Percentiles rank a stretch among this genome's conserved stretches.
These are phyloP conservation scores for Dynastes grantii DNA, from an alignment of 2,888 invertebrate species.

Conservation along the genomic window DNA sequence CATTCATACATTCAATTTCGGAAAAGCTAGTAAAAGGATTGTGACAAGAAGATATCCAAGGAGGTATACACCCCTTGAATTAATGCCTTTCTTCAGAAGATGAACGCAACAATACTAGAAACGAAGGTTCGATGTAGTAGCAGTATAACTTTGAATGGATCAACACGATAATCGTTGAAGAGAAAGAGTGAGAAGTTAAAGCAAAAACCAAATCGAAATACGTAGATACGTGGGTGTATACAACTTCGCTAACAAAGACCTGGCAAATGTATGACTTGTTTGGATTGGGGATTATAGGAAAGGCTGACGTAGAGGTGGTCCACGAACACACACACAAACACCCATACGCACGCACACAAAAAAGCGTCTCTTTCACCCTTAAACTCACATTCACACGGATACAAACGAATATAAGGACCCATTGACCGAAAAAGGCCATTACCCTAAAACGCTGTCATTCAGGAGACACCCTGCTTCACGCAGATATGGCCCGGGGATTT, in stretches of 20 bases:
- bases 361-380: constrained; percentile 4
- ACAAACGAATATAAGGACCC: constrained; percentile 47
- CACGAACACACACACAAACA: constrained; percentile 28
- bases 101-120: constrained; percentile 1
- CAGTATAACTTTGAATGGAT: constrained; percentile 40
- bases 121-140: constrained; percentile 3
- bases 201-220: constrained; percentile 38
- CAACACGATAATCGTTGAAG: constrained; percentile 25
- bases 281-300: constrained; percentile 59
- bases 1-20: too few species aligned
- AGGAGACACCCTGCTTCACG: constrained; percentile 54
- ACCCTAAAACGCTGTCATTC: constrained; percentile 58
- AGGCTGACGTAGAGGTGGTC: constrained; percentile 58
- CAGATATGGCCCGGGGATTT: constrained; percentile 54
- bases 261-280: constrained; percentile 56
- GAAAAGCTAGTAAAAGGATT: too few species aligned
- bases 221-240: constrained; percentile 52
- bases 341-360: constrained; percentile 13
- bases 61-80: neutral
- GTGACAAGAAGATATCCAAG: too few species aligned
- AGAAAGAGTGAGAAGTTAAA: constrained; percentile 27
- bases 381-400: constrained; percentile 9
- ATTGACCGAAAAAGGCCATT: constrained; percentile 56
- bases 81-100: neutral
- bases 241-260: constrained; percentile 54